phyloP scores from a whole-genome alignment of 1,140 invertebrate genomes.

The Drosophila kepulauana region DNA sequence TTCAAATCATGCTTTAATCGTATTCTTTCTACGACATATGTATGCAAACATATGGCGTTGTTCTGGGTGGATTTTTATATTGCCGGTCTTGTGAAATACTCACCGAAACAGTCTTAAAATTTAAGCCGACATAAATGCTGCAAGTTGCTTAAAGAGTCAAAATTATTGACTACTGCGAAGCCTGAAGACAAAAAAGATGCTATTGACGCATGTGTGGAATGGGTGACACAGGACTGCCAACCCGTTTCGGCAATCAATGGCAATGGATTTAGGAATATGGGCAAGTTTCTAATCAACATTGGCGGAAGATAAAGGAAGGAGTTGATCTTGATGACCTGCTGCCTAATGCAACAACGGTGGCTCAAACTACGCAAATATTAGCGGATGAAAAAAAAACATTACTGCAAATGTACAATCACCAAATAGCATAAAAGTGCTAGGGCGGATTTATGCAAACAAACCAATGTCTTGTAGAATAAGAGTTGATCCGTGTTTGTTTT shows the following conservation, averaged over 20 bases:
- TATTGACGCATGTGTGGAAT: constrained; percentile 21
- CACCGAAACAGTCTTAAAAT: constrained; percentile 18
- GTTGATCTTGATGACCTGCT: constrained; percentile 32
- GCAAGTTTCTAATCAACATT: neutral
- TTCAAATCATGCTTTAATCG: no score
- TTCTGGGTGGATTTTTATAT: constrained; percentile 21
- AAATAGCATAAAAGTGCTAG: no score
- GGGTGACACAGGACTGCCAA: constrained; percentile 37
- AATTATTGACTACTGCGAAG: constrained; percentile 6
- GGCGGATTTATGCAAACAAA: no score
- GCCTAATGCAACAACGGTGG: constrained; percentile 20
- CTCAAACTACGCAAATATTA: no score
- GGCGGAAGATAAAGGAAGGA: constrained; percentile 11
- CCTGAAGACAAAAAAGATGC: constrained; percentile 6
- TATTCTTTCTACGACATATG: no score
- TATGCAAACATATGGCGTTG: neutral
- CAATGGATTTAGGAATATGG: constrained; percentile 16
- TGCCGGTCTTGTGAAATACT: constrained; percentile 34
- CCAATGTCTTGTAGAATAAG: no score
- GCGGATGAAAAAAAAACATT: no score
- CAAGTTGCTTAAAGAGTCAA: constrained; percentile 21
- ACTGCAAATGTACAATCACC: neutral
- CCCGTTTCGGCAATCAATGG: constrained; percentile 32
- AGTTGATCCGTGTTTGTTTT: no score
- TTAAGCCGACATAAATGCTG: constrained; percentile 23